These are phyloP conservation scores for Lutjanus argentimaculatus DNA, from an alignment of 2,797 vertebrate genomes.

Conservation along the genomic window DNA sequence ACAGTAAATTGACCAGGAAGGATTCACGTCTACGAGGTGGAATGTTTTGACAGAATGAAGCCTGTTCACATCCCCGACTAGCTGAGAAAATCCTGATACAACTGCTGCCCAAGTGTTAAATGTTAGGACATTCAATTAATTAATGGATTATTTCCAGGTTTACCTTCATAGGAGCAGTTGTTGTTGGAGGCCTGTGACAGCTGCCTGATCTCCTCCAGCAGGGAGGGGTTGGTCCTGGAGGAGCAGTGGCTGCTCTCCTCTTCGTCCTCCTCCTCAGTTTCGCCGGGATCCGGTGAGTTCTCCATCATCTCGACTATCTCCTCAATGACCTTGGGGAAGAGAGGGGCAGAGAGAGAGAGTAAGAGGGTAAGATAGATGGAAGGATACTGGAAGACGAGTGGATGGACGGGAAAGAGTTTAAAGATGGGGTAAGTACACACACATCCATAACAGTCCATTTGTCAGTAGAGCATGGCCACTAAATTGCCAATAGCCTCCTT, in stretches of 20 bases:
- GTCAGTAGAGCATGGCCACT: slow-evolving; percentile 1
- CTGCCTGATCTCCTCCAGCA: slow-evolving; percentile 92
- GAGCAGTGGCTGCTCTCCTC: slow-evolving; percentile 88
- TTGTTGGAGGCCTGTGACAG: slow-evolving; percentile 92
- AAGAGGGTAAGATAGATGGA: not conserved
- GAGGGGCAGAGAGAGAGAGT: not conserved
- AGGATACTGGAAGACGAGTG: not conserved
- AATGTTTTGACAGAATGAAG: not conserved
- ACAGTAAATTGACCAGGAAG: too few species aligned
- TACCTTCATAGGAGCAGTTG: slow-evolving; percentile 94
- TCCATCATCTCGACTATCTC: slow-evolving; percentile 98
- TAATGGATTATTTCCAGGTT: not conserved
- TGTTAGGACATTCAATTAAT: not conserved
- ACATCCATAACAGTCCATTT: slow-evolving; percentile 39
- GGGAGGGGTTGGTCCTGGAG: slow-evolving; percentile 87
- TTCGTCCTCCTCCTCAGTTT: slow-evolving; percentile 91
- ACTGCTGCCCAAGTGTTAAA: not conserved
- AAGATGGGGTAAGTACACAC: slow-evolving; percentile 12
- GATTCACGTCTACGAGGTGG: not conserved
- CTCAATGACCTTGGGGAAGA: slow-evolving; percentile 90
- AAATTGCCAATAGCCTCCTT: slow-evolving; percentile 10
- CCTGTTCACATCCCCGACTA: not conserved
- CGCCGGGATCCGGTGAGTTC: slow-evolving; percentile 94
- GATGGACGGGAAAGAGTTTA: slow-evolving; percentile 14
- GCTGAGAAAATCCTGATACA: not conserved